phyloP scores from a whole-genome alignment of 2,797 vertebrate genomes.

The Syngnathus rostellatus region DNA sequence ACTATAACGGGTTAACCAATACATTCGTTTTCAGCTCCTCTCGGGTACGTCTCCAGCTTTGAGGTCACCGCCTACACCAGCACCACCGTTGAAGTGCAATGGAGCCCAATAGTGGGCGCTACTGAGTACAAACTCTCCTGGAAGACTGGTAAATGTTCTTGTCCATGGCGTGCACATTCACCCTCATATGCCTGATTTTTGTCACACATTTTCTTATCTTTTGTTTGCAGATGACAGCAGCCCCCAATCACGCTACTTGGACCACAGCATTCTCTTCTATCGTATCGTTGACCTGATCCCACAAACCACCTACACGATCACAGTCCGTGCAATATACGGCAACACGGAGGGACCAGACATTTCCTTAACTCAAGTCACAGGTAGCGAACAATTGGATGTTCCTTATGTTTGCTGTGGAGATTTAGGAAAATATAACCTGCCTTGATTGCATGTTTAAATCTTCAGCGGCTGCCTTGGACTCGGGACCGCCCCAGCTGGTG shows the following conservation, averaged over 20 bases:
- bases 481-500: constrained; percentile 60
- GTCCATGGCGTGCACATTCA: neutral
- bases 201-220: neutral
- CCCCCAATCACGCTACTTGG: constrained; percentile 67
- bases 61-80: constrained; percentile 76
- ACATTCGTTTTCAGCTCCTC: constrained; percentile 57
- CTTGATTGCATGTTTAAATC: constrained; percentile 4
- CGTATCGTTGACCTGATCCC: constrained; percentile 66
- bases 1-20: no score
- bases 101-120: constrained; percentile 77
- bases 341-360: constrained; percentile 78
- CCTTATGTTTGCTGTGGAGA: neutral
- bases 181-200: neutral
- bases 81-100: constrained; percentile 73
- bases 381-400: constrained; percentile 47
- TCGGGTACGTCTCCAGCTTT: constrained; percentile 82
- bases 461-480: constrained; percentile 61
- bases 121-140: constrained; percentile 83
- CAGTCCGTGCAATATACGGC: constrained; percentile 71
- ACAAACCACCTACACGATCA: constrained; percentile 66
- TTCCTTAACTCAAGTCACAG: constrained; percentile 76
- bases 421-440: no score
- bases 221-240: constrained; percentile 45
- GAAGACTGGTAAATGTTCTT: constrained; percentile 58
- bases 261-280: constrained; percentile 58